Base-by-base conservation (phyloP, 1,140 invertebrate species). In the Hycleus cichorii region DNA sequence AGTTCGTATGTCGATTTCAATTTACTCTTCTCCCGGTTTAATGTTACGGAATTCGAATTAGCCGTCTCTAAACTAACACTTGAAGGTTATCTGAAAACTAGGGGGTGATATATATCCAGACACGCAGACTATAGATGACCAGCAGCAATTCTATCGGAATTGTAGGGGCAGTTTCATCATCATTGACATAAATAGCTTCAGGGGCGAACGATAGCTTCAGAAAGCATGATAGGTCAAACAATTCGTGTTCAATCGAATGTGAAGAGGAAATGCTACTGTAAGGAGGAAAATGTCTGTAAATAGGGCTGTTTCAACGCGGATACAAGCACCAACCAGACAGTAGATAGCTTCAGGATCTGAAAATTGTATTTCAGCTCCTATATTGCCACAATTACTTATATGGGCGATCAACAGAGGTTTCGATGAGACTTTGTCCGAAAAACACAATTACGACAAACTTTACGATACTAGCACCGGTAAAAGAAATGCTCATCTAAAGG, bases 241-340 rank as follows among this genome's bases (percentile, higher is more conserved):
- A 73, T 73, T 69, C 68, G 61, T 43, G 64, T 57, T 64, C 69
- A 73, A 69, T 72, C 67, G 70, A 64, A 70, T 63, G 69, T 71
- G 67, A 73, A 72, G 47, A 65, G 69, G 70, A 72, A 72, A 71
- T 66, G 69, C 69, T 62, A 64, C 63, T 69, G 69, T 72, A 72
- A 72, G 68, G 67, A 71, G 68, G 69, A 72, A 70, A 72, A 71
- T 69, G 69, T 67, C 69, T 72, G 69, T 69, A 69, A 72, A 72
- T 71, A 64, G 69, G 69, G 55, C 63, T 65, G 68, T 71, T 70
- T 65, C 64, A 62, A 62, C 65, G 67, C 65, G 64, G 48, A 58
- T 55, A 49, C 61, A 59, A 67, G 62, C 63, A 60, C 49, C 58
- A 59, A 57, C 53, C 32, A 32, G 32, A 32, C 32, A 32, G 4